These are phyloP conservation scores for Martes flavigula DNA, from an alignment of 2,797 vertebrate genomes.

Conservation along the genomic window DNA sequence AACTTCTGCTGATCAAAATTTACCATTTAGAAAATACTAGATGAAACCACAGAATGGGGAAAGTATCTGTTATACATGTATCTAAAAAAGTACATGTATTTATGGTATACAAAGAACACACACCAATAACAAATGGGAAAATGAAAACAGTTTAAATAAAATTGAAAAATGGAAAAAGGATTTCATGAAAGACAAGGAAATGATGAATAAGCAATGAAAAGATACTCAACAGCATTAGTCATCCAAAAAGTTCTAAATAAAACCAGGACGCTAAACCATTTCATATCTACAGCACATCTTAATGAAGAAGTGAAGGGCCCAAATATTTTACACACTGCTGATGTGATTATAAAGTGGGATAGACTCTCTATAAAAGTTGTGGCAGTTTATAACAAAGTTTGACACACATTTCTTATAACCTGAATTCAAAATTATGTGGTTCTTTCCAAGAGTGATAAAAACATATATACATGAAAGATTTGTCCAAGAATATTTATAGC, in stretches of 20 bases:
- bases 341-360: not conserved
- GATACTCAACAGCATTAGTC: not conserved
- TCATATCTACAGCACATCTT: not conserved
- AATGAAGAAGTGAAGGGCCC: no score
- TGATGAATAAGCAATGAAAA: not conserved
- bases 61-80: not conserved
- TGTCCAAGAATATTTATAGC: not conserved
- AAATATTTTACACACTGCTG: not conserved
- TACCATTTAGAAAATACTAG: not conserved
- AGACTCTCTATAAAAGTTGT: not conserved
- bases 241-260: not conserved
- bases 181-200: not conserved
- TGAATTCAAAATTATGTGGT: not conserved
- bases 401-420: not conserved
- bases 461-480: not conserved
- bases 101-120: not conserved
- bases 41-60: not conserved
- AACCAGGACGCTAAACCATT: not conserved
- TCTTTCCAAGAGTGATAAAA: not conserved
- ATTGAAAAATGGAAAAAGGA: not conserved
- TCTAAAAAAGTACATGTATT: not conserved
- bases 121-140: not conserved
- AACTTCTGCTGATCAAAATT: not conserved
- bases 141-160: not conserved
- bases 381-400: not conserved